Evolutionary conservation across 2,113 vertebrate species (phyloP).

Genomic region (Rhinopithecus roxellana): DNA sequence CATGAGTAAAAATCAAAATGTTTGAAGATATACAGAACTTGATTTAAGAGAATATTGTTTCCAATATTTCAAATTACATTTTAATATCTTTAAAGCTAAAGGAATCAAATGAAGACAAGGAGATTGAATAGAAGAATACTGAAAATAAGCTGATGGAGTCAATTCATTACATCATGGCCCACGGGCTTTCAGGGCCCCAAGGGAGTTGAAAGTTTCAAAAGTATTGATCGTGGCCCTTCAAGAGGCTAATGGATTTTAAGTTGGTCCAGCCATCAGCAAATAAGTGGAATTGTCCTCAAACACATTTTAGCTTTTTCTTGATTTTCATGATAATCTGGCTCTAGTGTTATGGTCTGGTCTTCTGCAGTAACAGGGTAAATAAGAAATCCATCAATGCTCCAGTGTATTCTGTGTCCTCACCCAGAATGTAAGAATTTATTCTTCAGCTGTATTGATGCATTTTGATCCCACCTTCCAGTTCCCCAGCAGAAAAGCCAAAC

Average conservation of each 20-base stretch:
- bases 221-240: not conserved
- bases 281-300: constrained; percentile 39
- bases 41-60: not conserved
- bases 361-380: not conserved
- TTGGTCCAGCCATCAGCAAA: constrained; percentile 41
- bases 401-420: not conserved
- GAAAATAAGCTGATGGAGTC: not conserved
- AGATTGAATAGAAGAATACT: not conserved
- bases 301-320: not conserved
- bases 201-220: constrained; percentile 50
- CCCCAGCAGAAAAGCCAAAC: not conserved
- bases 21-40: not conserved
- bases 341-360: not conserved
- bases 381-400: not conserved
- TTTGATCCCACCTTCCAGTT: not conserved
- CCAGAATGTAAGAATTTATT: not conserved
- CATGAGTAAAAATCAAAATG: not conserved
- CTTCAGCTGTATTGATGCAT: not conserved
- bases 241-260: constrained; percentile 41
- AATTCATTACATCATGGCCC: constrained; percentile 16
- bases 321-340: constrained; percentile 17
- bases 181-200: not conserved
- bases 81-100: not conserved
- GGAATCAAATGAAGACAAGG: not conserved
- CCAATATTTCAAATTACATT: not conserved